Base-by-base conservation (phyloP, 2,888 invertebrate species). In the Drosophila maculinotata region DNA sequence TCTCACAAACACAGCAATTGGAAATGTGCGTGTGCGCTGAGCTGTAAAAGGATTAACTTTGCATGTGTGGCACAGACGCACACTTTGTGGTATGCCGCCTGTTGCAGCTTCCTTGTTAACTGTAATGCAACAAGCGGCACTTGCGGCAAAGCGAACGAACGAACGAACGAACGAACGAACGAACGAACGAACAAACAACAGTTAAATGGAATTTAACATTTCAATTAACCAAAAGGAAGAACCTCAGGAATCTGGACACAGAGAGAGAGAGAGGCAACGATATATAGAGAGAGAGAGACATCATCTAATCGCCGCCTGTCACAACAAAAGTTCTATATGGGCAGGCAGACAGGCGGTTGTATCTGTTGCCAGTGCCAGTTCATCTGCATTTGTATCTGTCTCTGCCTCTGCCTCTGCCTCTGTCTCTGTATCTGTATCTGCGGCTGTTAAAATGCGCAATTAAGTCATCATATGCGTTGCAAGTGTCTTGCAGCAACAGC, bases 391-490 rank as follows among this genome's bases (percentile, higher is more conserved):
- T 58, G 31, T 54, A 76, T 63, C 57, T 53, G 42, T 58, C n/a
- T n/a, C n/a, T n/a, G n/a, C n/a, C n/a, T n/a, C n/a, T 30, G 28
- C 9, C 44, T 30, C 67, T 44, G 25, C 57, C 56, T 65, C 62
- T 65, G 39, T 59, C 63, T 47, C 76, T 76, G 76, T 64, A 7
- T 8, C 59, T 38, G 36, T 63, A 67, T 69, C 62, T 63, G 57
- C 57, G 69, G 38, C 70, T 81, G 76, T 66, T 82, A 82, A 82
- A 79, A 84, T 85, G 77, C 72, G 77, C 83, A 84, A 84, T 84
- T 87, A 84, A 84, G 77, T 75, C 86, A 79, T 83, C 83, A 82
- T 76, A 71, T 68, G 80, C 70, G 69, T 82, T 69, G 69, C 73
- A 51, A 78, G 82, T 65, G 69, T 68, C 75, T 77, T 69, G 60